Evolutionary conservation across 2,797 vertebrate genomes (phyloP).

Genomic region (Sebastes umbrosus): DNA sequence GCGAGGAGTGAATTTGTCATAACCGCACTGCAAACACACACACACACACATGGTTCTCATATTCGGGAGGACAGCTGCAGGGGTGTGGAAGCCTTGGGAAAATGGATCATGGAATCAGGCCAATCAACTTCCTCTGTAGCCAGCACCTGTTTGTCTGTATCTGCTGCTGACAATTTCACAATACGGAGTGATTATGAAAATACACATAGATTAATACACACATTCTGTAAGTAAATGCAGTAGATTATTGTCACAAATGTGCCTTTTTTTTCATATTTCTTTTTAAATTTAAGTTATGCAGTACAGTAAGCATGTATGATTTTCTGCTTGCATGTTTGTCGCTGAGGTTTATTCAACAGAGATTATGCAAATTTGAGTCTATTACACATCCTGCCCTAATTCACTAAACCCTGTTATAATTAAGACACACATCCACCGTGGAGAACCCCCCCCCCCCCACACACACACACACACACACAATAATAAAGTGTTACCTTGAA

Average conservation of each 20-base stretch:
- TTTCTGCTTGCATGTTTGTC: slow-evolving; percentile 60
- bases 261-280: not conserved
- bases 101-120: slow-evolving; percentile 75
- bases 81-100: slow-evolving; percentile 80
- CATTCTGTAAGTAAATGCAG: slow-evolving; percentile 10
- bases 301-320: slow-evolving; percentile 36
- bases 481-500: slow-evolving; percentile 46
- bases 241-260: slow-evolving; percentile 44
- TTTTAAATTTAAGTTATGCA: slow-evolving; percentile 3
- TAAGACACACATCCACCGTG: slow-evolving; percentile 66
- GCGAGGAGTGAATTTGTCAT: slow-evolving; percentile 67
- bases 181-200: slow-evolving; percentile 53
- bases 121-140: slow-evolving; percentile 77
- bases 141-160: slow-evolving; percentile 72
- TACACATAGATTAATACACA: slow-evolving; percentile 40
- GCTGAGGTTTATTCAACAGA: slow-evolving; percentile 68
- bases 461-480: slow-evolving; percentile 12
- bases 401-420: slow-evolving; percentile 77
- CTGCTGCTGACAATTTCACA: slow-evolving; percentile 65
- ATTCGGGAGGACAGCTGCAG: slow-evolving; percentile 79
- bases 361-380: slow-evolving; percentile 76
- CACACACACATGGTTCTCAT: slow-evolving; percentile 72
- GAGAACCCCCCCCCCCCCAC: slow-evolving; percentile 9
- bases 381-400: slow-evolving; percentile 77
- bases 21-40: slow-evolving; percentile 45